A percentile compares a stretch with the other conserved stretches of the same genome.
phyloP scores from a whole-genome alignment of 1,140 invertebrate species.

The Macrobrachium nipponense region DNA sequence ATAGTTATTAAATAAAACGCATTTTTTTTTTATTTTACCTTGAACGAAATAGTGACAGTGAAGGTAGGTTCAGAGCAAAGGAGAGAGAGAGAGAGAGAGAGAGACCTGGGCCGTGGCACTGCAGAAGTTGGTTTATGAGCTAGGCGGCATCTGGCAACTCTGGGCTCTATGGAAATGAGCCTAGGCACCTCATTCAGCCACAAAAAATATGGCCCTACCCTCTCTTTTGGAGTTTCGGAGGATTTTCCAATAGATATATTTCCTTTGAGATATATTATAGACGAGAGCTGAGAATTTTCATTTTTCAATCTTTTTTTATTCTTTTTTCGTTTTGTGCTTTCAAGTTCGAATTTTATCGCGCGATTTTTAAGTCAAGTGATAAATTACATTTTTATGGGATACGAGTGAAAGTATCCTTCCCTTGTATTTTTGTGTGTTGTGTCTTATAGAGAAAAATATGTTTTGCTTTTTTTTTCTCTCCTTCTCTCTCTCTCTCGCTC shows the following conservation, averaged over 20 bases:
- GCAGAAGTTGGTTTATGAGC: constrained; percentile 37
- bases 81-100: constrained; percentile 11
- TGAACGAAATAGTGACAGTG: not conserved
- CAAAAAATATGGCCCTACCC: constrained; percentile 44
- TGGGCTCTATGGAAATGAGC: constrained; percentile 50
- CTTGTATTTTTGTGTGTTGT: not conserved
- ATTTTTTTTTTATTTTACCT: not conserved
- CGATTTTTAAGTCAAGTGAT: not conserved
- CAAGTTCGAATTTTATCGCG: too few species aligned
- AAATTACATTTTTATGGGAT: not conserved
- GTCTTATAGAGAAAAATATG: not conserved
- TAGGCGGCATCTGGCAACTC: constrained; percentile 38
- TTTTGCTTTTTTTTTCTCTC: not conserved
- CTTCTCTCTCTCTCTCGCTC: constrained; percentile 2
- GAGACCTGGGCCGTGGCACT: constrained; percentile 15
- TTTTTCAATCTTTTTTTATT: not conserved
- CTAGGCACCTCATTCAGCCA: constrained; percentile 44
- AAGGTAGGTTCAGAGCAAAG: not conserved
- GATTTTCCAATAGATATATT: constrained; percentile 33
- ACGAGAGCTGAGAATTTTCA: not conserved
- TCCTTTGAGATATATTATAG: not conserved
- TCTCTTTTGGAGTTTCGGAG: constrained; percentile 1
- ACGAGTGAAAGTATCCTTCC: constrained; percentile 5
- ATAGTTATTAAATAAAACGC: not conserved
- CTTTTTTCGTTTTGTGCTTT: not conserved